Evolutionary conservation across 2,888 invertebrate species (phyloP), one percentile per base, ranked within the genome.

Genomic region (Drosophila atripex): DNA sequence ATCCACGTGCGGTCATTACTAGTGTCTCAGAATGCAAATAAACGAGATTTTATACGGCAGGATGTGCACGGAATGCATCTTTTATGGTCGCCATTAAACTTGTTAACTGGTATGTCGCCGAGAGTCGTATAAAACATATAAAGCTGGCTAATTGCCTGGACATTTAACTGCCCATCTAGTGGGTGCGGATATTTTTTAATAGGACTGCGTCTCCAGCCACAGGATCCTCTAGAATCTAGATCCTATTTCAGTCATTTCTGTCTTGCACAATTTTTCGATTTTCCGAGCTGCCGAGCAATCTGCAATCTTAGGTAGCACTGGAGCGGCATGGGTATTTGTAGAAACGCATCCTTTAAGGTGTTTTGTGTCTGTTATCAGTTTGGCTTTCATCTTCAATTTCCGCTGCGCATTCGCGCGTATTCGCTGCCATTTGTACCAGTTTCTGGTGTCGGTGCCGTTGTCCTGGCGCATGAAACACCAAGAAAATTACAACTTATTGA

Each of bases 401-500:
- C 86, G 79, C 57, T 76, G 79, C 74, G 77, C 71, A 71, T 57
- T 80, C 75, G 80, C 78, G 77, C 75, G 66, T 54, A 53, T 41
- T 56, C 52, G 43, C 39, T 55, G 51, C 21, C 53, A 51, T 41
- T 65, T 47, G 23, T 53, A 25, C 18, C 23, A 52, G 55, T 38
- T 54, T 25, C 50, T 54, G 57, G 51, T 66, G 21, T 46, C 57
- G 56, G 59, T 39, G 47, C 30, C 64, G 51, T 54, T 30, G 47
- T 56, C 61, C 58, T 59, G 61, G 65, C 72, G 52, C 71, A 80
- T 80, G 76, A 83, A 78, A 80, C 68, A 59, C 71, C 73, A 70
- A 73, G 74, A 84, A 86, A 86, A 84, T 84, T 86, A 84, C 77
- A 84, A 80, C 77, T 84, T 84, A 84, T 84, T 84, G 79, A 79